Base-by-base conservation (phyloP, 2,797 vertebrate genomes). In the Tenualosa thibaudeaui region DNA sequence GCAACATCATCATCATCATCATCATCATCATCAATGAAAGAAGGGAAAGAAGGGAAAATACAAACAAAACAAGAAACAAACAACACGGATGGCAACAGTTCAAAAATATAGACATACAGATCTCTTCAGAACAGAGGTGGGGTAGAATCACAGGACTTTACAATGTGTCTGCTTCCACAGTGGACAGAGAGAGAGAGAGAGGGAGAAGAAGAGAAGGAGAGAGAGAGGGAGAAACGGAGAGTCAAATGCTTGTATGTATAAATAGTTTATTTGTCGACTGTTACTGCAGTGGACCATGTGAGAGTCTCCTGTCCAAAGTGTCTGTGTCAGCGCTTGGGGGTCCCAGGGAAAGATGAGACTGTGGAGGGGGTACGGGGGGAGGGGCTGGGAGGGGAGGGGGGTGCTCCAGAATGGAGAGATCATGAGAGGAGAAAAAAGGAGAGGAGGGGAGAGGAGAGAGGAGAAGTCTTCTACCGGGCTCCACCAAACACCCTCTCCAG, bases 201-300 rank as follows among this genome's bases (percentile, higher is more conserved):
- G 6, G 13, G 71, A 84, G 19, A 31, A 12, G 15, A 26, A 71
- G 26, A 37, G 26, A 31, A 88, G 86, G 91, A 92, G 89, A 89
- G 88, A 91, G 60, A 65, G 62, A 62, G 49, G 54, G 71, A 62
- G 43, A 86, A 43, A 81, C 65, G n/a, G 51, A 56, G 87, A 85
- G 85, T 89, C 85, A 91, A 91, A 88, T 86, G 84, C 92, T 93
- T 56, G 91, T 71, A 90, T 94, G 84, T 93, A 95, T 95, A 95
- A 95, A 95, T 95, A 95, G 93, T 94, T 94, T 94, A 90, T 92
- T 92, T 91, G 93, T 91, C 82, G 86, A 58, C 90, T 90, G 89
- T 92, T 89, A 86, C 88, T 90, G 91, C 88, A 85, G 88, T 82
- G 31, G 68, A 31, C 68, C 68, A 75, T 31, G 68, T 75, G 68